Conservation (phyloP, 2,888 invertebrate species). For the Vandiemenella viatica region DNA sequence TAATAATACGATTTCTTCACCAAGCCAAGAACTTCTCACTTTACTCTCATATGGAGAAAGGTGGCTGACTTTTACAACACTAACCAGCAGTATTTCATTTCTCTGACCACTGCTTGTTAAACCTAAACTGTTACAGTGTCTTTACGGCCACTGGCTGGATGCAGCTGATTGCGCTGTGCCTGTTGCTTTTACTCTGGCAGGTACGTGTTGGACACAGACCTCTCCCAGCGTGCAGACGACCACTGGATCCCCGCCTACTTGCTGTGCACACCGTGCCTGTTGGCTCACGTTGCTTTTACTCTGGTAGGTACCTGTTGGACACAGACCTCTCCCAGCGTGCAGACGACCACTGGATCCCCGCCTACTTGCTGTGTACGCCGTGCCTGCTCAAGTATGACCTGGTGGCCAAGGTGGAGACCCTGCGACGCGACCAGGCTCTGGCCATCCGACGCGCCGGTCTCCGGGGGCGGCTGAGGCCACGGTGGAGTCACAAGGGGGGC, state of each 20-base stretch:
- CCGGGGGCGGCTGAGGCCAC: slow-evolving; percentile 23
- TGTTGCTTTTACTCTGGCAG: no score
- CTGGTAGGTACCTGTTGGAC: slow-evolving; percentile 28
- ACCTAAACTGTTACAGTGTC: no score
- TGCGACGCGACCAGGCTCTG: slow-evolving; percentile 35
- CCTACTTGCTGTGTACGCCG: slow-evolving; percentile 38
- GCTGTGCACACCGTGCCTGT: slow-evolving; percentile 39
- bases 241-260: slow-evolving; percentile 42
- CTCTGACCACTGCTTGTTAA: no score
- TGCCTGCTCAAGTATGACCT: slow-evolving; percentile 38
- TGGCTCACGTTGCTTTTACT: no score
- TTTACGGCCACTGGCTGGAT: no score
- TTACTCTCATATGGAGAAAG: no score
- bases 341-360: slow-evolving; percentile 44
- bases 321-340: slow-evolving; percentile 29
- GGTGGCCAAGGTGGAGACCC: slow-evolving; percentile 38
- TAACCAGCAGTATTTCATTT: no score
- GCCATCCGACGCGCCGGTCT: slow-evolving; percentile 27
- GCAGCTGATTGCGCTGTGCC: no score
- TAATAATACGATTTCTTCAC: no score
- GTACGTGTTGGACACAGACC: slow-evolving; percentile 30
- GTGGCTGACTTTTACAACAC: no score
- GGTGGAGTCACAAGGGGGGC: slow-evolving; percentile 29
- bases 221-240: slow-evolving; percentile 33
- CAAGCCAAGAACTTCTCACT: no score